Evolutionary conservation across 2,797 vertebrate genomes (phyloP).

Genomic region (Cynopterus sphinx): DNA sequence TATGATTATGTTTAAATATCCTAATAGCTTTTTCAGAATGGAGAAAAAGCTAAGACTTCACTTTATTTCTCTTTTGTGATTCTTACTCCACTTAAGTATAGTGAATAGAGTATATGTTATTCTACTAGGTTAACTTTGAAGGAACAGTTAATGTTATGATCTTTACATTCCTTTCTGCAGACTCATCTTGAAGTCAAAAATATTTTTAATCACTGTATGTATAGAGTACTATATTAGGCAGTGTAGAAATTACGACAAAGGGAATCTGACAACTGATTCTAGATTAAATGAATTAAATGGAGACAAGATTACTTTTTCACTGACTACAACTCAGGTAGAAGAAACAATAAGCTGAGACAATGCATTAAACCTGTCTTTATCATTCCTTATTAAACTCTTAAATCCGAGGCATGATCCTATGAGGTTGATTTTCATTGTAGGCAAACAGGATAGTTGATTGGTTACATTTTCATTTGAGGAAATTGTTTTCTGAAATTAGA

Average conservation of each 20-base stretch:
- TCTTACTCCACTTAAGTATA: neutral
- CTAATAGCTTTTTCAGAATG: neutral
- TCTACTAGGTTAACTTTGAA: neutral
- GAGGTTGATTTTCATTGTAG: neutral
- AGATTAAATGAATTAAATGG: neutral
- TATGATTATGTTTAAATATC: neutral
- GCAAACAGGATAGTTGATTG: neutral
- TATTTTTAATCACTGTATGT: neutral
- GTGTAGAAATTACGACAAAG: neutral
- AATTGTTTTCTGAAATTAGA: slow-evolving; percentile 29
- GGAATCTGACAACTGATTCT: neutral
- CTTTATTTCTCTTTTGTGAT: neutral
- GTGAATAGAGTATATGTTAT: neutral
- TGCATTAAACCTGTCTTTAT: neutral
- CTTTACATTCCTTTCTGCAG: neutral
- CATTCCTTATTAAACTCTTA: neutral
- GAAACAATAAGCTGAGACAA: neutral
- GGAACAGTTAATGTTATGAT: neutral
- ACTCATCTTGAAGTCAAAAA: neutral
- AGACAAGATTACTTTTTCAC: neutral
- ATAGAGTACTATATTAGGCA: neutral
- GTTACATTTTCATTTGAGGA: neutral
- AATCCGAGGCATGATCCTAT: neutral
- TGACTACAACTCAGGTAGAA: neutral
- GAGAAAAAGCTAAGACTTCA: neutral